phyloP scores from a whole-genome alignment of 2,797 vertebrate genomes.

The Pangasius larnaudii region DNA sequence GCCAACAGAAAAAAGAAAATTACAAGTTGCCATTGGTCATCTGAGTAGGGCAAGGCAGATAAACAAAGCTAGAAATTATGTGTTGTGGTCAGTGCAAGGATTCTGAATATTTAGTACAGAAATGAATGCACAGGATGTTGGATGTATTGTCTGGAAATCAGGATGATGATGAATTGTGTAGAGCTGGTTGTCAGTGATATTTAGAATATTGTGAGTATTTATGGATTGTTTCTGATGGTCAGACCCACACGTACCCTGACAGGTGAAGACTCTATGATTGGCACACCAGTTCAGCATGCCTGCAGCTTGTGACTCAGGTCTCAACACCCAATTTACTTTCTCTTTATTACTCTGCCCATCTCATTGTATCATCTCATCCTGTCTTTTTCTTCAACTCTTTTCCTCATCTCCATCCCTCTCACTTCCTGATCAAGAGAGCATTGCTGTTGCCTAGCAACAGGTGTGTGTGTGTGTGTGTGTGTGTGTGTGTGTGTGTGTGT shows the following conservation, averaged over 20 bases:
- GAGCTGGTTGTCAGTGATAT: not conserved
- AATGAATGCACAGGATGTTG: constrained; percentile 7
- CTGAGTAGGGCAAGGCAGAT: not conserved
- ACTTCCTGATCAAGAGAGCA: constrained; percentile 63
- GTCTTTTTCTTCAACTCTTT: constrained; percentile 26
- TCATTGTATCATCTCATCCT: constrained; percentile 44
- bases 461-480: constrained; percentile 55
- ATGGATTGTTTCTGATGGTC: not conserved
- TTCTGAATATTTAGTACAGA: constrained; percentile 3
- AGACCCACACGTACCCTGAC: not conserved
- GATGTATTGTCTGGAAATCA: constrained; percentile 4
- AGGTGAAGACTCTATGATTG: constrained; percentile 16
- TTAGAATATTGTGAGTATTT: not conserved
- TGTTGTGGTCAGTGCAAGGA: not conserved
- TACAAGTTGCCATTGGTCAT: constrained; percentile 11
- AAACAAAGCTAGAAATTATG: constrained; percentile 14
- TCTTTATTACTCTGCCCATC: constrained; percentile 48
- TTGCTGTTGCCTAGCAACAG: constrained; percentile 79
- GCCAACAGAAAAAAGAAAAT: not conserved
- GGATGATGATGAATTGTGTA: not conserved
- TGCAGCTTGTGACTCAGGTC: constrained; percentile 19
- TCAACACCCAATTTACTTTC: constrained; percentile 30
- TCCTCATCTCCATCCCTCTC: constrained; percentile 34
- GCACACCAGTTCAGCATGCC: not conserved
- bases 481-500: constrained; percentile 38